Conservation (phyloP, 2,888 invertebrate species). For the Hedya salicella region DNA sequence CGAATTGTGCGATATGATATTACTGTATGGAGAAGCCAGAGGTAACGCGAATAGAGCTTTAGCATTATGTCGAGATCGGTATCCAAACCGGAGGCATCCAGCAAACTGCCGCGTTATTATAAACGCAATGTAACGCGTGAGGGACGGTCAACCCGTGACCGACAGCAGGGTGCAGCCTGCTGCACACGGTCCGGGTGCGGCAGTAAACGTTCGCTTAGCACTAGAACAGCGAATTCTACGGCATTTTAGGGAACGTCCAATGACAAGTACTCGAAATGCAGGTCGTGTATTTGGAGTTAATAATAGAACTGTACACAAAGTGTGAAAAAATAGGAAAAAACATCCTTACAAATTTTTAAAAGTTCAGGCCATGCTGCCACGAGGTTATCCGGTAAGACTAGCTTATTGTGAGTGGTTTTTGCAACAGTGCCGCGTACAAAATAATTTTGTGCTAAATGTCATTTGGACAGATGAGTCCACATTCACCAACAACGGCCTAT, state of each 20-base stretch:
- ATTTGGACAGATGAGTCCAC: slow-evolving; percentile 21
- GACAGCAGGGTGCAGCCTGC: not conserved
- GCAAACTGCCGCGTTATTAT: slow-evolving; percentile 1
- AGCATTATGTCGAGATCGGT: slow-evolving; percentile 2
- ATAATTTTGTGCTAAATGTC: slow-evolving; percentile 12
- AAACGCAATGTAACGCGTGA: slow-evolving; percentile 13
- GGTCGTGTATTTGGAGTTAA: slow-evolving; percentile 13
- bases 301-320: slow-evolving; percentile 6
- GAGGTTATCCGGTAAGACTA: not conserved
- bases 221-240: slow-evolving; percentile 3
- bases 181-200: not conserved
- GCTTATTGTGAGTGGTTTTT: slow-evolving; percentile 22
- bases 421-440: not conserved
- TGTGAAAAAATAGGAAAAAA: not conserved
- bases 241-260: not conserved
- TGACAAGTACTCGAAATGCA: slow-evolving; percentile 5
- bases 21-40: slow-evolving; percentile 12
- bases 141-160: slow-evolving; percentile 11
- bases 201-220: not conserved
- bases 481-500: slow-evolving; percentile 12
- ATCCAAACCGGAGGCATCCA: slow-evolving; percentile 16
- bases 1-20: slow-evolving; percentile 1
- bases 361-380: slow-evolving; percentile 8
- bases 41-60: slow-evolving; percentile 19
- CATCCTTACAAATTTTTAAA: slow-evolving; percentile 7